These are phyloP conservation scores for Cryptoprocta ferox DNA, from an alignment of 2,797 vertebrate genomes.

Conservation along the genomic window DNA sequence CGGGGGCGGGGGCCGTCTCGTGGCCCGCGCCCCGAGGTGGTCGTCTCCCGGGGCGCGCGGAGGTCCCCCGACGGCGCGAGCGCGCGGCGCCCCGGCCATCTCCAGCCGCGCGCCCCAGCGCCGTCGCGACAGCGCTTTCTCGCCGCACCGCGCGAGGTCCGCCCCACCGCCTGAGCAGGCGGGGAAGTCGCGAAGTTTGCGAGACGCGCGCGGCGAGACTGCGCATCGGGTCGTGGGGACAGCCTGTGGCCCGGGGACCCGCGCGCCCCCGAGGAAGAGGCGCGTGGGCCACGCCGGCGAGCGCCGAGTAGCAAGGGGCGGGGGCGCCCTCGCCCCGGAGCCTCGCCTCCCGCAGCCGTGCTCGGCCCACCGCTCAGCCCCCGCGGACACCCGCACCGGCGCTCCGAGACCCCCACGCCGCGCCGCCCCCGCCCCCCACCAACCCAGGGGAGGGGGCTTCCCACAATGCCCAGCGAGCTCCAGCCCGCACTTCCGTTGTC, in stretches of 20 bases:
- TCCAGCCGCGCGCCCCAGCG: not conserved
- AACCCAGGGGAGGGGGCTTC: constrained; percentile 76
- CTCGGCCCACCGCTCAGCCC: not conserved
- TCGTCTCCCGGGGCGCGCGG: not conserved
- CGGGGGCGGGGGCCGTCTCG: not conserved
- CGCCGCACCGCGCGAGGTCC: not conserved
- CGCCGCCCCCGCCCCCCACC: constrained; percentile 7
- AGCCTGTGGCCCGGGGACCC: not conserved
- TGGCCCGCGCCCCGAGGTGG: not conserved
- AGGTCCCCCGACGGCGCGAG: not conserved
- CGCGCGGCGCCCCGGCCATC: not conserved
- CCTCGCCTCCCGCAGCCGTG: not conserved
- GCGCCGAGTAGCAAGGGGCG: not conserved
- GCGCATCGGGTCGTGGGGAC: constrained; percentile 8
- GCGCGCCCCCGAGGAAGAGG: not conserved
- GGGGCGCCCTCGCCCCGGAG: not conserved
- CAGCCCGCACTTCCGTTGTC: constrained; percentile 83
- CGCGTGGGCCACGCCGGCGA: not conserved
- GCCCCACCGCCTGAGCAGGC: not conserved
- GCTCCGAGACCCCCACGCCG: not conserved
- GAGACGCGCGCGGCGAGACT: not conserved
- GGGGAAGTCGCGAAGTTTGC: constrained; percentile 68
- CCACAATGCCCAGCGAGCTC: constrained; percentile 82
- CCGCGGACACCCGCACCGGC: not conserved
- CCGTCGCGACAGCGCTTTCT: not conserved